Percentiles rank a stretch among this genome's conserved stretches.
phyloP scores from a whole-genome alignment of 2,113 vertebrate genomes.

The Todiramphus chloris region DNA sequence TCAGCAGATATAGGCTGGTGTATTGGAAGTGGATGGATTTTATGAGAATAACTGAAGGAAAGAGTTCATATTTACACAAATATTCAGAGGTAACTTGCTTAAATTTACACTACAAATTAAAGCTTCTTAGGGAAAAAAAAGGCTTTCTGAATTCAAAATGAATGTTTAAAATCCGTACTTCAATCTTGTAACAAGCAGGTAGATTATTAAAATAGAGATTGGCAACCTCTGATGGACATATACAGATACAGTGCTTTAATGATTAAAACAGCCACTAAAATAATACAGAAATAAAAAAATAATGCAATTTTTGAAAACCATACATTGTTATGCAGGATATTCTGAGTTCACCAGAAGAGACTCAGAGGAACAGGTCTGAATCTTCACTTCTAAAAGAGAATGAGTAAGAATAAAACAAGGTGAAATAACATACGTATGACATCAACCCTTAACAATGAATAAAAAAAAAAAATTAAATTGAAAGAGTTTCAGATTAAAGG shows the following conservation, averaged over 20 bases:
- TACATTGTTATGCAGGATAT: neutral
- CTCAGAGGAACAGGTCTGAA: neutral
- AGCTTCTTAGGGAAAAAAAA: neutral
- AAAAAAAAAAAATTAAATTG: neutral
- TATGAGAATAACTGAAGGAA: neutral
- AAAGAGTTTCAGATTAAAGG: neutral
- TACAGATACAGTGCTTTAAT: neutral
- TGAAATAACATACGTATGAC: neutral
- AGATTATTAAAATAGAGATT: neutral
- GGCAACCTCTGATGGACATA: neutral
- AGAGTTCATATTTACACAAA: neutral
- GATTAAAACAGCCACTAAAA: neutral
- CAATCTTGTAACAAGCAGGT: neutral
- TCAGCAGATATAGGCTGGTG: fast-evolving
- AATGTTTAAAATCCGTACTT: neutral
- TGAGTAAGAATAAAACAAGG: neutral
- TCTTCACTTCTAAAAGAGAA: neutral
- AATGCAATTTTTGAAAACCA: fast-evolving
- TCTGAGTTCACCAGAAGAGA: neutral
- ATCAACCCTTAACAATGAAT: neutral
- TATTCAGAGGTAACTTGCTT: neutral
- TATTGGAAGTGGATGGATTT: neutral
- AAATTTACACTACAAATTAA: neutral
- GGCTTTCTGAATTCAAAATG: neutral
- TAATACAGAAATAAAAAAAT: neutral